phyloP scores from a whole-genome alignment of 1,140 invertebrate species.

The Amphibalanus amphitrite region DNA sequence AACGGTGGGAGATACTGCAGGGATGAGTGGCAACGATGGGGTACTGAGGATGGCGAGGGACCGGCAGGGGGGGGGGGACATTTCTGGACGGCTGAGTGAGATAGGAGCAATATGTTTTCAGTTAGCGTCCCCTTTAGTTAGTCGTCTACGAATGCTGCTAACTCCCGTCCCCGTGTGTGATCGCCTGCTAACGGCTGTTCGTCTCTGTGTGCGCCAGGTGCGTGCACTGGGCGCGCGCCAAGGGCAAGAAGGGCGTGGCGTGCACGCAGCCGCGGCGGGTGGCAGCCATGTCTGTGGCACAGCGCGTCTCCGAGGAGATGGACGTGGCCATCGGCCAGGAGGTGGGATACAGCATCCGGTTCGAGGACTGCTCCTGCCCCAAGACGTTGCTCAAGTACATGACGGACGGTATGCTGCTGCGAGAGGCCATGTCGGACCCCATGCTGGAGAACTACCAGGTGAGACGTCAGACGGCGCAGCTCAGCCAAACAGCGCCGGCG shows the following conservation, averaged over 20 bases:
- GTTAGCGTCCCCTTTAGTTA: conserved; percentile 5
- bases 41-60: too few relatives aligned
- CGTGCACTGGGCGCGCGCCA: conserved; percentile 62
- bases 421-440: conserved; percentile 98
- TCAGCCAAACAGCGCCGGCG: too few relatives aligned
- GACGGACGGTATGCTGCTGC: conserved; percentile 98
- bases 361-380: conserved; percentile 94
- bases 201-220: conserved; percentile 22
- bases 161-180: conserved; percentile 37
- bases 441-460: conserved; percentile 87
- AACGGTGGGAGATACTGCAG: background rate
- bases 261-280: conserved; percentile 96
- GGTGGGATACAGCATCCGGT: conserved; percentile 98
- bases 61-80: too few relatives aligned
- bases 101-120: too few relatives aligned
- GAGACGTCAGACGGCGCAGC: too few relatives aligned
- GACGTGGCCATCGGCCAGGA: conserved; percentile 91
- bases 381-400: conserved; percentile 90
- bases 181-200: conserved; percentile 41
- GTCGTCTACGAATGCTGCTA: too few relatives aligned
- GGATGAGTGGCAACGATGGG: too few relatives aligned
- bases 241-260: conserved; percentile 65
- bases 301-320: conserved; percentile 97
- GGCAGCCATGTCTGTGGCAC: too few relatives aligned
- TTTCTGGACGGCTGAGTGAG: too few relatives aligned